Conservation (phyloP, 2,113 vertebrate genomes). For the Plecturocebus donacophilus region DNA sequence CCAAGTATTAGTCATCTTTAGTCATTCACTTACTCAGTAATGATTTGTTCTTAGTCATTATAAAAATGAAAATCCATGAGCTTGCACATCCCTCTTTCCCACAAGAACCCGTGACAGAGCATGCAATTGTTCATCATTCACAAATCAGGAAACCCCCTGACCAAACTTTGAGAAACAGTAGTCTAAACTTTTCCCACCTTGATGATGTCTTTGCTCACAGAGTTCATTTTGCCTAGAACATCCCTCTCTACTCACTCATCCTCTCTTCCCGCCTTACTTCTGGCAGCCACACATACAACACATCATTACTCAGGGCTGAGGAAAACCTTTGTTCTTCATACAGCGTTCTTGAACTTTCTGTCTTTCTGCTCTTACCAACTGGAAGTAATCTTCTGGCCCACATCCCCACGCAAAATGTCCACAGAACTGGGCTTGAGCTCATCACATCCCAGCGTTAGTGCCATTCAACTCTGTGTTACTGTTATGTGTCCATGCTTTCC, state of each 20-base stretch:
- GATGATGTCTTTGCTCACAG: background rate
- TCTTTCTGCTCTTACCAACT: background rate
- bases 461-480: background rate
- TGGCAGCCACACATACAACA: too few relatives aligned
- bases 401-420: background rate
- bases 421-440: background rate
- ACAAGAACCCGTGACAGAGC: background rate
- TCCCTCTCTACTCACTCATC: background rate
- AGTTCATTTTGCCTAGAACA: background rate
- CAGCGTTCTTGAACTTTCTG: background rate
- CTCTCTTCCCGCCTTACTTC: background rate
- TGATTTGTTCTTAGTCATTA: background rate
- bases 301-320: background rate
- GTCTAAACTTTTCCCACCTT: background rate
- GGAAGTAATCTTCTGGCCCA: background rate
- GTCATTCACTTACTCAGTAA: constrained; percentile 25
- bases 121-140: background rate
- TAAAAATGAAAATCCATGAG: background rate
- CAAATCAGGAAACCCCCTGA: background rate
- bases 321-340: background rate
- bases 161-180: background rate
- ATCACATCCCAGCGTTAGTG: background rate
- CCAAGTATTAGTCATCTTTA: constrained; percentile 47
- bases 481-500: background rate
- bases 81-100: background rate